Percentiles rank a stretch among this genome's conserved stretches.
These are phyloP conservation scores for Megaceryle maxima DNA, from an alignment of 2,113 vertebrate species.

Conservation along the genomic window DNA sequence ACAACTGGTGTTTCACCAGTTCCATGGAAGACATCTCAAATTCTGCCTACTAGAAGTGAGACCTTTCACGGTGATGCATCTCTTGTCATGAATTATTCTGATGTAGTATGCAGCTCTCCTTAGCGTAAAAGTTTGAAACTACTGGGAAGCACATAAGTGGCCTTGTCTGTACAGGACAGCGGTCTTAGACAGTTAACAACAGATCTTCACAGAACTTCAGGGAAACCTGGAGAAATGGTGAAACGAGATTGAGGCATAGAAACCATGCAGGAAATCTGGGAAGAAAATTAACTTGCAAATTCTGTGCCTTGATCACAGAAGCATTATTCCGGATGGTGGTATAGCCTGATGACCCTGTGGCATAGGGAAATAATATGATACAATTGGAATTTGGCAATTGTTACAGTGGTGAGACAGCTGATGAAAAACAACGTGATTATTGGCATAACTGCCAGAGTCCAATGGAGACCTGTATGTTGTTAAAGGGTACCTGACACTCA, in stretches of 20 bases:
- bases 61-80: not conserved
- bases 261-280: not conserved
- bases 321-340: not conserved
- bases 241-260: not conserved
- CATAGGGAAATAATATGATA: not conserved
- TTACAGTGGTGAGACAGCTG: not conserved
- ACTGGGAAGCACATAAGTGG: fast-evolving
- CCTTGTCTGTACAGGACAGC: not conserved
- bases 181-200: not conserved
- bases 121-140: not conserved
- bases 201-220: not conserved
- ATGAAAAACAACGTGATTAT: not conserved
- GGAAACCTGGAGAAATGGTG: not conserved
- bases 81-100: not conserved
- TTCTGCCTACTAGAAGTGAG: not conserved
- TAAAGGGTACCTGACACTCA: not conserved
- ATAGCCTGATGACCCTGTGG: not conserved
- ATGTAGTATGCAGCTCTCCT: not conserved
- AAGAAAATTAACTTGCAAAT: not conserved
- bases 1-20: not conserved
- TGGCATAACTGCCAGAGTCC: not conserved
- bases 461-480: not conserved
- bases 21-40: not conserved
- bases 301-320: not conserved
- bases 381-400: fast-evolving